Base-by-base conservation (phyloP, 2,113 vertebrate genomes). In the Dicerorhinus sumatrensis region DNA sequence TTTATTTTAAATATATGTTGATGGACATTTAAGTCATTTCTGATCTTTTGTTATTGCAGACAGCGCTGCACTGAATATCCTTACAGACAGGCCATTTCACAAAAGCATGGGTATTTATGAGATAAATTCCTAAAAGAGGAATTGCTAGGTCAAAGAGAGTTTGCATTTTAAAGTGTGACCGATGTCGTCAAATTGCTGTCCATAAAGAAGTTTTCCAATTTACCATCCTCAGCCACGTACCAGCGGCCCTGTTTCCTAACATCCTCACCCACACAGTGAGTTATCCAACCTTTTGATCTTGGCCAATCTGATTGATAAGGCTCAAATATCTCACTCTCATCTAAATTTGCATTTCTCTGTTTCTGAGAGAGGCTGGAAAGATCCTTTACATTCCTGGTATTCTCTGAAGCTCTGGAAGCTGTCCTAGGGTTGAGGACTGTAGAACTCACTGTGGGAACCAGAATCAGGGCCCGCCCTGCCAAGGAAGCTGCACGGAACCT, bases 1-100 rank as follows among this genome's bases (percentile, higher is more conserved):
- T 79, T 91, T 93, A 51, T 62, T 94, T 87, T 86, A 87, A 93
- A 90, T 79, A 27, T 33, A 42, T n/a, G 18, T 36, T 46, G 67
- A 27, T 84, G 48, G 72, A 39, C 25, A 69, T n/a, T 88, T 46
- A 63, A 65, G 25, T 65, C 58, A 12, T 60, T 58, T 60, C 29
- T 25, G 70, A 18, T 13, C 23, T 65, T 89, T 54, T 60, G 54
- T 36, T 83, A 18, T 87, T 82, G 27, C 21, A 86, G 48, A 76
- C 33, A 72, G 4, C 79, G 51, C 31, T 92, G 51, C 36, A 17
- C 21, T 54, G 36, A 91, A 63, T 77, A 77, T 62, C n/a, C 5
- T 87, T 23, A 79, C 8, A 39, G 54, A n/a, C 5, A 76, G 23
- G 14, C 67, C 48, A 77, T 81, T 94, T 90, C 54, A 90, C 51